Base-by-base conservation (phyloP, 2,888 invertebrate genomes). In the Dynastes hyllus region DNA sequence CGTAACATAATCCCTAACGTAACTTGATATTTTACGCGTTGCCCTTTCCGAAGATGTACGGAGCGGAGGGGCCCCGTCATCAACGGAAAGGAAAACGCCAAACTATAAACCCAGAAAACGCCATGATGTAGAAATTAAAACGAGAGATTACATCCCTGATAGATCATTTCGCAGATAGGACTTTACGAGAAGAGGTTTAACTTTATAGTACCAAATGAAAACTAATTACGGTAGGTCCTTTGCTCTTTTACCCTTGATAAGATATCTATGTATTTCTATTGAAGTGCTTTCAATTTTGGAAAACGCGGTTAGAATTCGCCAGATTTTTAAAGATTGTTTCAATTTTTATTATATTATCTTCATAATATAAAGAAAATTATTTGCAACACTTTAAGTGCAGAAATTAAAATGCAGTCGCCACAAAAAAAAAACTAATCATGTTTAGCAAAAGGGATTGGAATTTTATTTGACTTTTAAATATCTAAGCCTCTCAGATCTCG, bases 51-150 rank as follows among this genome's bases (percentile, higher is more conserved):
- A 51, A 69, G 69, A 51, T 27, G 22, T 11, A 69, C 51, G 11
- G 5, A 51, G 13, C 45, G 27, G 5, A 51, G 13, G 8, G 27
- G 40, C 29, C 16, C 50, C 50, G 50, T n/a, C 51, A n/a, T 51
- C 69, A 53, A 50, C 13, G 29, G 29, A 22, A 58, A 58, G 55
- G 55, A 58, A 58, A 58, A 51, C 50, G 13, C 13, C 8, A 27
- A 69, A 27, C 69, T 51, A 69, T 69, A 69, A 50, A 69, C 69
- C 69, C 69, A 27, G 69, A 51, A 69, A 69, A 53, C 51, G 53
- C 13, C 27, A 69, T 69, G 50, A 69, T 51, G 69, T 22, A 50
- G 69, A 69, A 69, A 69, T 69, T 69, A 69, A 51, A 69, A 69
- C 51, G 69, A 51, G 69, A 69, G 69, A 69, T 51, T 50, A 51